Percentiles rank a stretch among this genome's conserved stretches.
phyloP scores from a whole-genome alignment of 1,140 invertebrate genomes.

The Meteorus sp. region DNA sequence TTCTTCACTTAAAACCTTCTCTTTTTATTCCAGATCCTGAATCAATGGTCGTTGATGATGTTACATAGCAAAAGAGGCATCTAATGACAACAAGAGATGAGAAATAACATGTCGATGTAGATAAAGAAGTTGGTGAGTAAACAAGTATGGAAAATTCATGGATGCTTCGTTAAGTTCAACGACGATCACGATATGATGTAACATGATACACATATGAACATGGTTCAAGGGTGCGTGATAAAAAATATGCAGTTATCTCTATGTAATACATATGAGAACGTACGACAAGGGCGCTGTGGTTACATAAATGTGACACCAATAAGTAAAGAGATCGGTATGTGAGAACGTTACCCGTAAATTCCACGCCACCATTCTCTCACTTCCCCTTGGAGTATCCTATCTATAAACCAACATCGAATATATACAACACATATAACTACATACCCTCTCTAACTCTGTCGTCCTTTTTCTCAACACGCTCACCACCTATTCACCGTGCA shows the following conservation, averaged over 20 bases:
- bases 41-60: neutral
- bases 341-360: conserved; percentile 15
- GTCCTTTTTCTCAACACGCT: conserved; percentile 38
- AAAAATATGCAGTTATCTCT: no score
- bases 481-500: conserved; percentile 52
- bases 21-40: neutral
- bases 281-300: neutral
- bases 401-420: no score
- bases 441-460: conserved; percentile 34
- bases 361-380: neutral
- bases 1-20: neutral
- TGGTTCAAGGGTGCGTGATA: no score
- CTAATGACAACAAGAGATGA: no score
- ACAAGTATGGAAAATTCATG: conserved; percentile 23
- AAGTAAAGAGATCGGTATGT: neutral
- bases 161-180: neutral
- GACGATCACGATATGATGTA: no score
- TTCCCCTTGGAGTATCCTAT: no score
- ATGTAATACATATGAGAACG: no score
- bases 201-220: no score
- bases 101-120: neutral
- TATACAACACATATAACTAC: neutral
- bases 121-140: neutral
- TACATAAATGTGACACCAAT: neutral
- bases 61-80: no score